These are phyloP conservation scores for Drosophila longiperda DNA, from an alignment of 2,888 invertebrate genomes.

Conservation along the genomic window DNA sequence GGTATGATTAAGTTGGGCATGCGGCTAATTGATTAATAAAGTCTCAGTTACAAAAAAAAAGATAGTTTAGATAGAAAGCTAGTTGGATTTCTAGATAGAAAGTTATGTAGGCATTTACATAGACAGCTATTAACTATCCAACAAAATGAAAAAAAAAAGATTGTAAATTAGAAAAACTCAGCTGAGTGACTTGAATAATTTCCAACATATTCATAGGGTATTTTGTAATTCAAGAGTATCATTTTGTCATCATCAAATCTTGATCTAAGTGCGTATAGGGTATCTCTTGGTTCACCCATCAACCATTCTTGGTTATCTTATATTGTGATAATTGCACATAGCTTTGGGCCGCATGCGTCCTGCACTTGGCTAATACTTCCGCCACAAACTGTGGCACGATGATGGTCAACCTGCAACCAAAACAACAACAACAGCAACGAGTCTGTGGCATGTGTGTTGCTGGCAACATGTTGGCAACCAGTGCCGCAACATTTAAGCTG, in stretches of 20 bases:
- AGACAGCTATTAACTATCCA: no score
- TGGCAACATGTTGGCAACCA: slow-evolving; percentile 66
- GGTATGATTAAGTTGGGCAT: neutral
- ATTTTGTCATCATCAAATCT: neutral
- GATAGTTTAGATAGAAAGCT: no score
- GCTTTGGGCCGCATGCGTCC: slow-evolving; percentile 48
- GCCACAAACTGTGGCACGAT: slow-evolving; percentile 44
- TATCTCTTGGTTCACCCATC: slow-evolving; percentile 5
- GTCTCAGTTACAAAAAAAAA: no score
- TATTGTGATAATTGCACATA: slow-evolving; percentile 59
- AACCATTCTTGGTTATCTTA: slow-evolving; percentile 25
- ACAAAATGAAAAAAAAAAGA: no score
- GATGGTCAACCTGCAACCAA: slow-evolving; percentile 12
- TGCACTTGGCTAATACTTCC: slow-evolving; percentile 67
- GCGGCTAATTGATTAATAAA: neutral
- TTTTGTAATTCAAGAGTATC: neutral
- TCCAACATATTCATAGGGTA: neutral
- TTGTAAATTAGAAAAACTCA: no score
- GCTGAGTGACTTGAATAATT: no score
- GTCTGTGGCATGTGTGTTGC: slow-evolving; percentile 45
- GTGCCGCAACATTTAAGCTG: slow-evolving; percentile 70
- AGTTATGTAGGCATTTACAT: no score
- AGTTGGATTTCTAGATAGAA: no score
- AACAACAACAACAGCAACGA: neutral
- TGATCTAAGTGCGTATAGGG: neutral